Conservation (phyloP, 2,113 vertebrate genomes). For the Neolamprologus brichardi region DNA sequence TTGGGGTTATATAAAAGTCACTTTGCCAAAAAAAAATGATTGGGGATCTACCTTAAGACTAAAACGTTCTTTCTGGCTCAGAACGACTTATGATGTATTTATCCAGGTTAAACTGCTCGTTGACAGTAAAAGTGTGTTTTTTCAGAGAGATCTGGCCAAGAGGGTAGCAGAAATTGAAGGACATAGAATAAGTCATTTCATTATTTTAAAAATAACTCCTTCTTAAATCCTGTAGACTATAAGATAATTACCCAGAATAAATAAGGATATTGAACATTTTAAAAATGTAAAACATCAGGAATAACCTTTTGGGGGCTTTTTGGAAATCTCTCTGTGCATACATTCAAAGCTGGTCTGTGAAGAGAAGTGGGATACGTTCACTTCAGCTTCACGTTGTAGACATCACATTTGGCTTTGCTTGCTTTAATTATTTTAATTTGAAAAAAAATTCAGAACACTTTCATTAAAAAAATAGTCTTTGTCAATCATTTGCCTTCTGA, state of each 20-base stretch:
- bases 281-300: neutral
- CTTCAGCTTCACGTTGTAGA: neutral
- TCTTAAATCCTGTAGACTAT: neutral
- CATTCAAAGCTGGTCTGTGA: neutral
- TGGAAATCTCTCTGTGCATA: neutral
- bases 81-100: neutral
- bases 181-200: neutral
- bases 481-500: slow-evolving; percentile 28
- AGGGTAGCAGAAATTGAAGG: neutral
- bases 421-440: neutral
- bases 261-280: neutral
- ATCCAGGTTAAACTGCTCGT: accelerated
- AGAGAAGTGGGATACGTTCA: neutral
- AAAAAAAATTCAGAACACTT: neutral
- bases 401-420: neutral
- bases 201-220: neutral
- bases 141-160: neutral
- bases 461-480: neutral
- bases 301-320: neutral
- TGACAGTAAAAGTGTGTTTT: neutral
- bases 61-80: accelerated
- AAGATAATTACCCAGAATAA: neutral
- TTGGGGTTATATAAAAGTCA: neutral
- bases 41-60: neutral
- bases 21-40: neutral